Percentiles rank a stretch among this genome's conserved stretches.
Evolutionary conservation across 2,113 vertebrate genomes (phyloP).

Genomic region (Grus americana): DNA sequence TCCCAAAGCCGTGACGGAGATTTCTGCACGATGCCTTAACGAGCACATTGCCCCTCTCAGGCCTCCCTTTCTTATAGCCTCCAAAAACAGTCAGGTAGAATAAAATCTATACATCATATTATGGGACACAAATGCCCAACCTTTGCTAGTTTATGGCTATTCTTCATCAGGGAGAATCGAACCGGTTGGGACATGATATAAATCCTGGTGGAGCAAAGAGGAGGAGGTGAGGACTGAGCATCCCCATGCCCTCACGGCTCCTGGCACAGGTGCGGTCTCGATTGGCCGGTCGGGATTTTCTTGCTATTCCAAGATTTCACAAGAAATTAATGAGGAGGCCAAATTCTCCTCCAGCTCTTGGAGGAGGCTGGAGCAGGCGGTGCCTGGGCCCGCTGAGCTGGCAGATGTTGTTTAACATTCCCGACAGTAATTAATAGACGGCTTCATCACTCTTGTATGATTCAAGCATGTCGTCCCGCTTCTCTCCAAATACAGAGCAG

Average conservation of each 20-base stretch:
- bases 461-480: constrained; percentile 49
- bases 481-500: constrained; percentile 51
- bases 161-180: not conserved
- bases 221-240: not conserved
- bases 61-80: not conserved
- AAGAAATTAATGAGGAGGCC: constrained; percentile 43
- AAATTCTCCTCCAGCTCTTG: constrained; percentile 35
- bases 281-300: not conserved
- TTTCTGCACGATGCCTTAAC: not conserved
- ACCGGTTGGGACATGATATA: not conserved
- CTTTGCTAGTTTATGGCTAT: not conserved
- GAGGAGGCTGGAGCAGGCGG: not conserved
- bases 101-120: not conserved
- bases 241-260: not conserved
- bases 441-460: constrained; percentile 60
- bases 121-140: not conserved
- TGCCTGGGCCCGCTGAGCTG: constrained; percentile 53
- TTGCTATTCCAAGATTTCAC: not conserved
- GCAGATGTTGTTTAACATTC: constrained; percentile 70
- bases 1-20: not conserved
- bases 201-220: not conserved
- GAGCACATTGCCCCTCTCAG: not conserved
- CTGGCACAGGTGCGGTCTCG: not conserved
- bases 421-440: constrained; percentile 59
- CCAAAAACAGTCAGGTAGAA: not conserved